Percentiles rank a stretch among this genome's conserved stretches.
phyloP scores from a whole-genome alignment of 2,888 invertebrate species.

The Toxonevra muliebris region DNA sequence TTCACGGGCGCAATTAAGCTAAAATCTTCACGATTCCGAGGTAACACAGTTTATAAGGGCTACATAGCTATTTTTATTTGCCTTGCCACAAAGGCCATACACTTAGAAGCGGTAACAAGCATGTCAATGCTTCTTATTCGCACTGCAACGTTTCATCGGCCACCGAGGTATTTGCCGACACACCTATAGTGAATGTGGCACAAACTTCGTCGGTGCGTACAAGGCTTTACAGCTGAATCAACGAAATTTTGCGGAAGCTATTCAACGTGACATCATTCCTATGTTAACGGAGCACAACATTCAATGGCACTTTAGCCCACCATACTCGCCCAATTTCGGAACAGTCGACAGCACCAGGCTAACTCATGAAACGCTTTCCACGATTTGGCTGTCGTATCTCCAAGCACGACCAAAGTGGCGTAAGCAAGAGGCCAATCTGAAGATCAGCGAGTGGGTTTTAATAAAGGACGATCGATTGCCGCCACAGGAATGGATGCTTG shows the following conservation, averaged over 20 bases:
- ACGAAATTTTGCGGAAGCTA: neutral
- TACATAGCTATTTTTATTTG: constrained; percentile 35
- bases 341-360: no score
- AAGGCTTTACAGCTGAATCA: neutral
- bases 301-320: no score
- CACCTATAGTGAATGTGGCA: constrained; percentile 12
- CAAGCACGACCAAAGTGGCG: constrained; percentile 38
- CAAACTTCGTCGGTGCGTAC: constrained; percentile 10
- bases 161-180: constrained; percentile 24
- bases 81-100: constrained; percentile 31
- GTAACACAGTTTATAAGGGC: constrained; percentile 28
- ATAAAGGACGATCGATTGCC: constrained; percentile 33
- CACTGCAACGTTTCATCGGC: constrained; percentile 30
- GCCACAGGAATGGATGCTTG: constrained; percentile 32
- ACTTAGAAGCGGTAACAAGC: constrained; percentile 33
- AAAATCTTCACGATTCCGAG: constrained; percentile 24
- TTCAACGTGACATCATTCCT: constrained; percentile 6
- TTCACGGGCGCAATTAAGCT: constrained; percentile 30
- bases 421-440: constrained; percentile 22
- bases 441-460: constrained; percentile 30
- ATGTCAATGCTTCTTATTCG: constrained; percentile 22
- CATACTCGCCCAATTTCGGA: no score
- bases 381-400: constrained; percentile 32
- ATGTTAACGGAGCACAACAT: constrained; percentile 16
- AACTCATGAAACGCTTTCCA: no score